Evolutionary conservation across 2,113 vertebrate species (phyloP).

Genomic region (Pluvianellus socialis): DNA sequence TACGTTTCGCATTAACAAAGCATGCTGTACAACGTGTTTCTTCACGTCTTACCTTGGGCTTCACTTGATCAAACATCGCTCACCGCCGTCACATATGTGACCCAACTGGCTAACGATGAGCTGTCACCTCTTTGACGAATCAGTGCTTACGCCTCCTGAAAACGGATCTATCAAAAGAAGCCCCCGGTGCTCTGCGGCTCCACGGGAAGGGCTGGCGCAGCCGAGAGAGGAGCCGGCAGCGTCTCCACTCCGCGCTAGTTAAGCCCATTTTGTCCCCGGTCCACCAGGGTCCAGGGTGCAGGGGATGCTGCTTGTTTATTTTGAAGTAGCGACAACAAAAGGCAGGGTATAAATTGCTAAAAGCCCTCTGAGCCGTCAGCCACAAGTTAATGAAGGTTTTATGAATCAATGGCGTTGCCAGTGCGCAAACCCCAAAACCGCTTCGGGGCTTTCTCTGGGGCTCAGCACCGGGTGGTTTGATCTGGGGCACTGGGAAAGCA

Average conservation of each 20-base stretch:
- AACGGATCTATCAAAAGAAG: not conserved
- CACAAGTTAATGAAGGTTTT: not conserved
- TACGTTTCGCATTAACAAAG: not conserved
- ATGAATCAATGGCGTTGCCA: not conserved
- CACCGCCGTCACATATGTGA: not conserved
- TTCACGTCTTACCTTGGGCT: not conserved
- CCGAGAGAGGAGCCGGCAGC: not conserved
- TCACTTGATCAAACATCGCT: not conserved
- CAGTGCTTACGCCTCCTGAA: not conserved
- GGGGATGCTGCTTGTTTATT: not conserved
- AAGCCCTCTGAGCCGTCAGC: not conserved
- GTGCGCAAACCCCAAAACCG: not conserved
- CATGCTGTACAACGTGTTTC: not conserved
- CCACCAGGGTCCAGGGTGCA: not conserved
- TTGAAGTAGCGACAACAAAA: not conserved
- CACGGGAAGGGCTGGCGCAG: not conserved
- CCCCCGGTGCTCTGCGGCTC: not conserved
- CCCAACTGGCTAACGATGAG: not conserved
- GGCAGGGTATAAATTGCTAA: not conserved
- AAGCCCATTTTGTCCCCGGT: not conserved
- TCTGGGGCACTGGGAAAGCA: rapidly evolving
- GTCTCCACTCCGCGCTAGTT: not conserved
- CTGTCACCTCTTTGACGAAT: not conserved
- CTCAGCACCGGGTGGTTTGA: not conserved
- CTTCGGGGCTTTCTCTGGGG: not conserved